phyloP scores from a whole-genome alignment of 2,797 vertebrate genomes.

The Cryptoblepharus egeriae region DNA sequence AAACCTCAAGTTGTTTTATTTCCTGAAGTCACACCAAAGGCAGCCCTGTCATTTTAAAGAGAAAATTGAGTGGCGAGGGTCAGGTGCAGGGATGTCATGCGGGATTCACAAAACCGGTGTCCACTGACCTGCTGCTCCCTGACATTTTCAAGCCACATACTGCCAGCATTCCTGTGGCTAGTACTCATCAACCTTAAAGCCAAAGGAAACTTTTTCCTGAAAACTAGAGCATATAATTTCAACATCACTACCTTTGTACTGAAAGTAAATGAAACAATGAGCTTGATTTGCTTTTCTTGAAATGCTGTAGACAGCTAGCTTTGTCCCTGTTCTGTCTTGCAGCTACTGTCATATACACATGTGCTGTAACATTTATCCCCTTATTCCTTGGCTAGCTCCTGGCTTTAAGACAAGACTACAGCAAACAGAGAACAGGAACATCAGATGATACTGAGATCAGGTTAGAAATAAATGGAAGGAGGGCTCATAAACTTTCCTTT shows the following conservation, averaged over 20 bases:
- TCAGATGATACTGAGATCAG: neutral
- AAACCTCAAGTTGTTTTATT: neutral
- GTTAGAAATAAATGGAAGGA: neutral
- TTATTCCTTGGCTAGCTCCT: neutral
- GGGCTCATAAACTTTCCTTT: neutral
- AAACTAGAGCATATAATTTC: neutral
- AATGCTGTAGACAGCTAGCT: neutral
- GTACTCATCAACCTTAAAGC: neutral
- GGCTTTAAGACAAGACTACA: neutral
- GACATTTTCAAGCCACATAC: neutral
- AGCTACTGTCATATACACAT: no score
- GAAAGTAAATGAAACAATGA: neutral
- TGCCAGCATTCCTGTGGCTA: neutral
- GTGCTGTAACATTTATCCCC: neutral
- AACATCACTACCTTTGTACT: neutral
- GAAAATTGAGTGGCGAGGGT: neutral
- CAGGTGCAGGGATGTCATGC: neutral
- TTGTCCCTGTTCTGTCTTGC: neutral
- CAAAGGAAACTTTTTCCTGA: accelerated
- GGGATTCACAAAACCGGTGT: neutral
- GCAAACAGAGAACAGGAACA: neutral
- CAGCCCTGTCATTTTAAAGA: slow-evolving; percentile 12
- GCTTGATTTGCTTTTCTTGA: neutral
- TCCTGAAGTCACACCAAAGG: neutral
- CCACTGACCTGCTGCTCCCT: neutral